Evolutionary conservation across 2,888 invertebrate species (phyloP), one percentile per base, ranked within the genome.

Genomic region (Cybosia mesomella): DNA sequence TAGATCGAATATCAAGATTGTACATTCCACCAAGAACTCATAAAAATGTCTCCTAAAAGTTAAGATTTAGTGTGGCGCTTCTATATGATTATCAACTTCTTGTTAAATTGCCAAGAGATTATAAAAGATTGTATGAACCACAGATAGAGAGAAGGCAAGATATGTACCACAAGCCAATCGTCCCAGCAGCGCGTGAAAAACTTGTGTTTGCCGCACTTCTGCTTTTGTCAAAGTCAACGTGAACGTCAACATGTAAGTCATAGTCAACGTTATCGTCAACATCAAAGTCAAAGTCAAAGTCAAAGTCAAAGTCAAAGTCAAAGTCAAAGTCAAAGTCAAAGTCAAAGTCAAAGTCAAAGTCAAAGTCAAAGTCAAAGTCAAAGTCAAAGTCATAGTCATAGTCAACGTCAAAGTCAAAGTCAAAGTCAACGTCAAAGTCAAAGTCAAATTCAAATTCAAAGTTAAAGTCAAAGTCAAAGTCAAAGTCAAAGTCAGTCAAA

Each of bases 21-120:
- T 22, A 53, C 34, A 53, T 66, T 59, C 49, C 49, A n/a, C 49
- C 8, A 36, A 13, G 24, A 4, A 28, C 24, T 57, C 34, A 68
- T 62, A 54, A 73, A 76, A 76, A 73, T 59, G 73, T 73, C 71
- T 18, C 53, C 28, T 61, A 54, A 54, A 64, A 58, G 61, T 58
- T 58, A 61, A 60, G 49, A 72, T 75, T 65, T 70, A 70, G 22
- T 49, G 28, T 66, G 73, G 70, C 64, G 63, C 73, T 54, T 70
- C 55, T 10, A n/a, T 49, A 9, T 7, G 13, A 36, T 62, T 55
- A 49, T 24, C 21, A 21, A 15, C n/a, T 11, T 8, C 32, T 34
- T 59, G 54, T 62, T 11, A 59, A 21, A 36, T 0, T 63, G 62
- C 66, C 61, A 59, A 28, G 54, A 28, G 65, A 60, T 55, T 64